Conservation (phyloP, 2,888 invertebrate genomes). For the Lasioglossum figueresi region DNA sequence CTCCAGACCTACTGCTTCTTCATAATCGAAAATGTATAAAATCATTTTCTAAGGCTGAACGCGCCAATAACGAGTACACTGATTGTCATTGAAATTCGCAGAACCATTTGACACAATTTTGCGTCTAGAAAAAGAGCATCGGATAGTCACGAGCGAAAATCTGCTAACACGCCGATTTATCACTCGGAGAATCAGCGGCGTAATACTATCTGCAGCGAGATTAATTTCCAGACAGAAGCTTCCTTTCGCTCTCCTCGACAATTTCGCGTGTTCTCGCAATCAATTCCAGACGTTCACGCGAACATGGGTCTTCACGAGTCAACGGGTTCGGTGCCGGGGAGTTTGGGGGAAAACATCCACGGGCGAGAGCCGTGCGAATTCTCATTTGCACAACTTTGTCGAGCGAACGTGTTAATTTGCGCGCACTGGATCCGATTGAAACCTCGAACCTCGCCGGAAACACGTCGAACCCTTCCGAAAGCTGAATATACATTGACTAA, state of each 20-base stretch:
- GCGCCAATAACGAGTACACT: not conserved
- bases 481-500: not conserved
- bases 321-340: not conserved
- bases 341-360: not conserved
- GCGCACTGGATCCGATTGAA: conserved; percentile 3
- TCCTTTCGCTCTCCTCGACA: not conserved
- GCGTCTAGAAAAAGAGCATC: too few relatives aligned
- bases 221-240: not conserved
- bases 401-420: not conserved
- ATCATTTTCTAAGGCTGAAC: not conserved
- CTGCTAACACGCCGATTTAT: not conserved
- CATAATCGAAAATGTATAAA: not conserved
- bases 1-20: not conserved
- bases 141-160: not conserved
- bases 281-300: conserved; percentile 8
- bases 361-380: not conserved
- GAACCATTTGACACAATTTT: not conserved
- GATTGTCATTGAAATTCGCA: not conserved
- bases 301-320: conserved; percentile 2
- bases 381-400: not conserved
- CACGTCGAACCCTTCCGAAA: not conserved
- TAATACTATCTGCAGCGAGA: not conserved
- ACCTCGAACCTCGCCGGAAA: not conserved
- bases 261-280: not conserved
- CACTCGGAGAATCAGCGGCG: not conserved